A percentile compares a stretch with the other conserved stretches of the same genome.
Evolutionary conservation across 2,888 invertebrate genomes (phyloP).

Genomic region (Pyrrhosoma nymphula): DNA sequence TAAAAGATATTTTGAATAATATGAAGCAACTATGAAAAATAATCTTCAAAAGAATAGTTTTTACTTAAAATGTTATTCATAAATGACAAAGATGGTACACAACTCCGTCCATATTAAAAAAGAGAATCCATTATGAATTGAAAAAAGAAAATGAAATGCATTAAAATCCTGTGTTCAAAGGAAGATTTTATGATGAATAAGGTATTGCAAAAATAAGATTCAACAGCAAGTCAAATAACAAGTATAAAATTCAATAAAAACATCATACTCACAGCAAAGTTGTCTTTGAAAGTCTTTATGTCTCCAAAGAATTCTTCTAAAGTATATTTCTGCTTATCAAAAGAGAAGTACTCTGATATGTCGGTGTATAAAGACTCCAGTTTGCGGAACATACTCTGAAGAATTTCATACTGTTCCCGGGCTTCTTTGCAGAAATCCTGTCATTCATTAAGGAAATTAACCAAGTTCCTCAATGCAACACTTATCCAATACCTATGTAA

Average conservation of each 20-base stretch:
- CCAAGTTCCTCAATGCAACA: neutral
- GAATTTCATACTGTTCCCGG: slow-evolving; percentile 90
- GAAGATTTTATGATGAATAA: no score
- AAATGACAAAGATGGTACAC: no score
- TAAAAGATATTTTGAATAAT: no score
- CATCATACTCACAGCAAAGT: slow-evolving; percentile 86
- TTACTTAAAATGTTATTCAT: no score
- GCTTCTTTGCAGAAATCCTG: slow-evolving; percentile 89
- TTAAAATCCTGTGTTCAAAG: no score
- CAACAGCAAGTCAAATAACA: neutral
- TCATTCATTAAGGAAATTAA: slow-evolving; percentile 74
- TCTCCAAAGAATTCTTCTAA: slow-evolving; percentile 98
- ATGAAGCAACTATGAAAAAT: no score
- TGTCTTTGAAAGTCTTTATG: slow-evolving; percentile 95
- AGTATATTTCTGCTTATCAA: slow-evolving; percentile 95
- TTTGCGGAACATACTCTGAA: slow-evolving; percentile 96
- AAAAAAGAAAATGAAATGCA: no score
- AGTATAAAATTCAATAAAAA: neutral
- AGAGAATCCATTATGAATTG: no score
- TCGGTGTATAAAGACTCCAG: slow-evolving; percentile 93
- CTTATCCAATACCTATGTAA: neutral
- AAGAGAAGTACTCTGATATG: slow-evolving; percentile 93
- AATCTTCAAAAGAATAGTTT: no score
- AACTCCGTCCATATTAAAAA: no score
- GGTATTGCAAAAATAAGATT: no score